These are phyloP conservation scores for Threskiornis aethiopicus DNA, from an alignment of 2,797 vertebrate genomes.

Conservation along the genomic window DNA sequence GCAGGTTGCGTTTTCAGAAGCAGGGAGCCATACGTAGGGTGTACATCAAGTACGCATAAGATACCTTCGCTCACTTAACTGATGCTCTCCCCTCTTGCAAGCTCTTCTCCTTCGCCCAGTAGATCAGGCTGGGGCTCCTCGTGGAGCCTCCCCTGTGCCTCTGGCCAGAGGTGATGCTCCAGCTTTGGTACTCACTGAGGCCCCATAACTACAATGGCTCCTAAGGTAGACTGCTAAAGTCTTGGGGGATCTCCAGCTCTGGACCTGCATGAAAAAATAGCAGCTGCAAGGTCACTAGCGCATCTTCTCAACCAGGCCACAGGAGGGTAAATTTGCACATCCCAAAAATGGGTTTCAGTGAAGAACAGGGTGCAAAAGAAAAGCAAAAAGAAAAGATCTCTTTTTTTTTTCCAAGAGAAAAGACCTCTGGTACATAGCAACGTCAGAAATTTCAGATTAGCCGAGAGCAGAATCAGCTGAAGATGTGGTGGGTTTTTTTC, in stretches of 20 bases:
- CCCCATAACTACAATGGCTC: neutral
- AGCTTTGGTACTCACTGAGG: neutral
- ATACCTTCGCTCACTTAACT: neutral
- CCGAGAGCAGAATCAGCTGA: neutral
- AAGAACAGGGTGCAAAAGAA: neutral
- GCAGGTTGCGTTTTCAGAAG: rapidly evolving
- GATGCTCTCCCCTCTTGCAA: neutral
- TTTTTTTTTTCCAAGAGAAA: too few species aligned
- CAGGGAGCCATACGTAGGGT: rapidly evolving
- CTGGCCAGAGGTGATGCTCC: neutral
- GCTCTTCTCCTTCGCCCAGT: rapidly evolving
- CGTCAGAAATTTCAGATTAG: neutral
- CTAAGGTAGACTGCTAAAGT: rapidly evolving
- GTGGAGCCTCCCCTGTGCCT: rapidly evolving
- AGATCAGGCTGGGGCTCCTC: neutral
- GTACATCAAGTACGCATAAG: rapidly evolving
- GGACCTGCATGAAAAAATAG: neutral
- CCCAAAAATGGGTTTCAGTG: neutral
- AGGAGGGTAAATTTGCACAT: neutral
- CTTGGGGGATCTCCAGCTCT: neutral
- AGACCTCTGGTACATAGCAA: too few species aligned
- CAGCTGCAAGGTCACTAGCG: neutral
- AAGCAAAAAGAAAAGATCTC: rapidly evolving
- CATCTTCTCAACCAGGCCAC: rapidly evolving
- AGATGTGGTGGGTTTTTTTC: neutral